These are phyloP conservation scores for Sebastes schlegelii DNA, from an alignment of 2,113 vertebrate species.

Conservation along the genomic window DNA sequence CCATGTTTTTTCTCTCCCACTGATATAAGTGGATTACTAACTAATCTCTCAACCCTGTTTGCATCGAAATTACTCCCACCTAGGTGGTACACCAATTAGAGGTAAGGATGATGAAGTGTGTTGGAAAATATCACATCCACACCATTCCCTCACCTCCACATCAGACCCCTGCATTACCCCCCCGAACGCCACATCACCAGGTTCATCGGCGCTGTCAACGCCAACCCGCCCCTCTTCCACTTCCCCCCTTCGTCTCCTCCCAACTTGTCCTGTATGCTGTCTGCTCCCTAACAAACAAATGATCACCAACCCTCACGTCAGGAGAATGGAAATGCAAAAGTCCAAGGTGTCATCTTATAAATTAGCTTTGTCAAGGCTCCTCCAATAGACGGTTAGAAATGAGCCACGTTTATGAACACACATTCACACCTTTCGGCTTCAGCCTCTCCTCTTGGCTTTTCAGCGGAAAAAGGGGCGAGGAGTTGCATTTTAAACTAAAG, in stretches of 20 bases:
- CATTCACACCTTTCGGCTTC: neutral
- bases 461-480: conserved; percentile 12
- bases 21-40: conserved; percentile 77
- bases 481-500: conserved; percentile 68
- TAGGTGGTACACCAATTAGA: conserved; percentile 99
- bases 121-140: conserved; percentile 78
- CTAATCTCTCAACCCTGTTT: conserved; percentile 94
- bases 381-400: neutral
- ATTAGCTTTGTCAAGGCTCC: conserved; percentile 25
- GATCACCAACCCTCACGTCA: conserved; percentile 69
- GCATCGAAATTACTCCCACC: conserved; percentile 95
- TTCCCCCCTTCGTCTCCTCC: conserved; percentile 40
- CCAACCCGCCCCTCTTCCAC: conserved; percentile 60
- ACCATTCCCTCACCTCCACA: conserved; percentile 72
- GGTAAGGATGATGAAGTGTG: conserved; percentile 94
- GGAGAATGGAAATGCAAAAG: conserved; percentile 42
- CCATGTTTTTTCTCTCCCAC: conserved; percentile 65
- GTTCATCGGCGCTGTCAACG: conserved; percentile 74
- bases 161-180: conserved; percentile 83
- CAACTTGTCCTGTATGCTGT: conserved; percentile 62
- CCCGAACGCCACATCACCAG: conserved; percentile 44
- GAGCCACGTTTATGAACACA: neutral
- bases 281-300: conserved; percentile 73
- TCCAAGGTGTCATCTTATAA: conserved; percentile 49
- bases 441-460: conserved; percentile 21